These are phyloP conservation scores for Coracias cyanogaster DNA, from an alignment of 2,797 vertebrate genomes.

Conservation along the genomic window DNA sequence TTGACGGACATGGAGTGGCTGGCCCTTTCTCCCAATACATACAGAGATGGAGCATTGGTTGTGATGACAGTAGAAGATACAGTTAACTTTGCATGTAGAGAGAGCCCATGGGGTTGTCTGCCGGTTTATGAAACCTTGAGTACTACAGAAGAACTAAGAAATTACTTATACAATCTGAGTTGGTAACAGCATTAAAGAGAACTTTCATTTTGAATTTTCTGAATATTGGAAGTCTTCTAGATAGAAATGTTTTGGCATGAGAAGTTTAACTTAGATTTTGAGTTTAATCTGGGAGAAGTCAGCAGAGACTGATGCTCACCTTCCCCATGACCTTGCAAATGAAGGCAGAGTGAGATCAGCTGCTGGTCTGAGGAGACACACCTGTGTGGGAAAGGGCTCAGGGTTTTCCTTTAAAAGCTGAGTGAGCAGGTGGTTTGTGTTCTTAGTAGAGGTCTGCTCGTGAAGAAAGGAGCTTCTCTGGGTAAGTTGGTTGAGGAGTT, in stretches of 20 bases:
- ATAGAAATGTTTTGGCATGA: neutral
- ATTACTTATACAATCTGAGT: neutral
- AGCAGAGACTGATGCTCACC: neutral
- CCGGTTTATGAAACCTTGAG: neutral
- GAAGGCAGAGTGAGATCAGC: neutral
- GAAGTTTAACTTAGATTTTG: neutral
- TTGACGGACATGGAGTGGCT: neutral
- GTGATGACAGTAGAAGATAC: neutral
- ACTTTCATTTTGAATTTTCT: neutral
- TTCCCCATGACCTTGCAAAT: neutral
- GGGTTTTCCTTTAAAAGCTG: neutral
- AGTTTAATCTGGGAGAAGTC: neutral
- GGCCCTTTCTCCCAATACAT: neutral
- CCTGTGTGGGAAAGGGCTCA: neutral
- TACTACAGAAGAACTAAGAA: neutral
- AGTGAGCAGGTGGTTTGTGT: fast-evolving
- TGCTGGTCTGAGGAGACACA: neutral
- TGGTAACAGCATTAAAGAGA: neutral
- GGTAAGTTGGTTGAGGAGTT: neutral
- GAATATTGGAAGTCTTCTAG: neutral
- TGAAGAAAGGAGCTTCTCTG: fast-evolving
- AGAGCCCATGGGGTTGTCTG: neutral
- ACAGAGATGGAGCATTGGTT: neutral
- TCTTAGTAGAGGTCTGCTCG: fast-evolving
- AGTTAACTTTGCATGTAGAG: neutral